Base-by-base conservation (phyloP, 2,797 vertebrate genomes). In the Myiothlypis coronata region DNA sequence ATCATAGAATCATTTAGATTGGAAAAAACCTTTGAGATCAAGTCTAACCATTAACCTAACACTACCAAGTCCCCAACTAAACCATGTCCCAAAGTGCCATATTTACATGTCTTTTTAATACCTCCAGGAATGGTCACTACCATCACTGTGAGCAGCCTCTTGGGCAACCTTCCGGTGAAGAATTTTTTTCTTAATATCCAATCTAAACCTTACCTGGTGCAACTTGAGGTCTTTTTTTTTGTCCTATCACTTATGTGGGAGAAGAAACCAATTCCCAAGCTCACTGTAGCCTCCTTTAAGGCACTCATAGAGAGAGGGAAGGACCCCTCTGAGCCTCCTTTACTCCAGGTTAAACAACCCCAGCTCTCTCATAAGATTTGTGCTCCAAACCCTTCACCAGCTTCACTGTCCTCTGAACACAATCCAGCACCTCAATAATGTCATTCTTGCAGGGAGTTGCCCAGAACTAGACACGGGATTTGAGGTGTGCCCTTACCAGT, bases 401-500 rank as follows among this genome's bases (percentile, higher is more conserved):
- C 22, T 71, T 22, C 2, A 1, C 35, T 59, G 22, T 8, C 3
- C 18, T 10, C 2, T 59, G 52, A 18, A 23, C 6, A 10, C 2
- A 2, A 4, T 27, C 39, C 22, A 71, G 22, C 8, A 7, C n/a
- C 37, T 52, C 37, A 8, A 3, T 18, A 10, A 4, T 18, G 19
- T 17, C 39, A 2, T 14, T 47, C 65, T 32, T 35, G 22, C 4
- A n/a, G 22, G 6, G 30, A 34, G 15, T 11, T 26, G 5, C 30
- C 20, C 39, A 71, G 32, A 59, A 46, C 7, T 23, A 26, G 12
- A 32, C 18, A 17, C 5, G 9, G 30, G 4, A 32, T 9, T 39
- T 0, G 0, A 65, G 34, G 4, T 44, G 28, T 12, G 6, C 0
- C 43, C 39, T 46, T 23, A 26, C 4, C 28, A 61, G 8, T 28